Evolutionary conservation across 2,888 invertebrate species (phyloP).

Genomic region (Drosophila paranaensis): DNA sequence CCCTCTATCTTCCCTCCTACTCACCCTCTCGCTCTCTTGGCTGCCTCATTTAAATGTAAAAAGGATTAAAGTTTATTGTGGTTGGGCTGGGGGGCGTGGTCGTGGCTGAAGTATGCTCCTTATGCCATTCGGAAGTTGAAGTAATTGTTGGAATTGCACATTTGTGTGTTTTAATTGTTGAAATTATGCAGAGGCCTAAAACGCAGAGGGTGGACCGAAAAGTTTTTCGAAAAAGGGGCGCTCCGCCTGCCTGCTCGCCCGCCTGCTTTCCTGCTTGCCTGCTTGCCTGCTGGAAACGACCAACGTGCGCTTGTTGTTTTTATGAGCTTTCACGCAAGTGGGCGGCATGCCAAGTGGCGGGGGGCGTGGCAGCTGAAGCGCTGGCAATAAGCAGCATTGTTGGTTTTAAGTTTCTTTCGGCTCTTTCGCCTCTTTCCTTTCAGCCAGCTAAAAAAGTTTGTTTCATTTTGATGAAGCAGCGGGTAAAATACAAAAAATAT

Average conservation of each 20-base stretch:
- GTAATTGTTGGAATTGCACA: constrained; percentile 72
- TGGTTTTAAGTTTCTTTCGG: constrained; percentile 34
- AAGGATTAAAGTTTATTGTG: constrained; percentile 65
- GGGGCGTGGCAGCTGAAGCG: background rate
- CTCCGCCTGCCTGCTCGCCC: too few relatives aligned
- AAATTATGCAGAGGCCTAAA: constrained; percentile 60
- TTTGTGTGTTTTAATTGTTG: constrained; percentile 70
- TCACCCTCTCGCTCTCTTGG: background rate
- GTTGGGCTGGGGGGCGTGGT: constrained; percentile 21
- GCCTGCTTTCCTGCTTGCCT: constrained; percentile 2
- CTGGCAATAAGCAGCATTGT: constrained; percentile 11
- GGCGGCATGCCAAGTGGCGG: constrained; percentile 8
- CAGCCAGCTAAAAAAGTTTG: constrained; percentile 11
- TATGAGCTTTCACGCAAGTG: constrained; percentile 41
- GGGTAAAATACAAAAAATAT: background rate
- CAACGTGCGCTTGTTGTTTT: constrained; percentile 56
- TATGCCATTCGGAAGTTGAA: constrained; percentile 67
- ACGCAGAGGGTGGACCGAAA: constrained; percentile 30
- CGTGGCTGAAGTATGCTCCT: constrained; percentile 54
- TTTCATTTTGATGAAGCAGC: constrained; percentile 9
- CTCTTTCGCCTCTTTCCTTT: background rate
- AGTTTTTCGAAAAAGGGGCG: constrained; percentile 26
- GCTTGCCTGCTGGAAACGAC: constrained; percentile 24
- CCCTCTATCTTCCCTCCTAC: too few relatives aligned
- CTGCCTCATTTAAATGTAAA: constrained; percentile 65